Percentiles rank a stretch among this genome's conserved stretches.
These are phyloP conservation scores for Sarcoramphus papa DNA, from an alignment of 2,797 vertebrate species.

Conservation along the genomic window DNA sequence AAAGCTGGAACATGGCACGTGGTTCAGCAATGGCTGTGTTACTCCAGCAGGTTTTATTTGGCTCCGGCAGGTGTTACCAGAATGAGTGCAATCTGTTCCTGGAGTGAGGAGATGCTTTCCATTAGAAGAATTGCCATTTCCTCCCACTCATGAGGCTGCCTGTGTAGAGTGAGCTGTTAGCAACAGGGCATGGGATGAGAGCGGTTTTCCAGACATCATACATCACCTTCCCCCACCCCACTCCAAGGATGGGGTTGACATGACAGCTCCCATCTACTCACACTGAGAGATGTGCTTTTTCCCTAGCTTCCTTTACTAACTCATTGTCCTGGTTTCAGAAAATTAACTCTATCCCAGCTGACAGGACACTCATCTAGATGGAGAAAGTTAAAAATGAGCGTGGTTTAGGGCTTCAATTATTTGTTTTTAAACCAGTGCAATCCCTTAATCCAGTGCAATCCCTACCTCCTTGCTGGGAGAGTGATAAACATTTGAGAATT, in stretches of 20 bases:
- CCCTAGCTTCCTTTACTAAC: not conserved
- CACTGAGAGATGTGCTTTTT: not conserved
- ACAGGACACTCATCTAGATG: too few relatives aligned
- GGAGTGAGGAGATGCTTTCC: conserved; percentile 1
- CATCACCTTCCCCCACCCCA: not conserved
- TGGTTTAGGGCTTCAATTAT: not conserved
- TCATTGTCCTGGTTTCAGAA: too few relatives aligned
- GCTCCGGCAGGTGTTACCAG: not conserved
- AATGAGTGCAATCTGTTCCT: conserved; percentile 26
- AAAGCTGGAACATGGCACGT: not conserved
- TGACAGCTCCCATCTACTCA: not conserved
- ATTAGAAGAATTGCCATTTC: conserved; percentile 39
- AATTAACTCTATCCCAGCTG: too few relatives aligned
- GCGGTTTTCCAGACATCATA: not conserved
- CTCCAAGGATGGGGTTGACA: not conserved
- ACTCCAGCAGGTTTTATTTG: not conserved
- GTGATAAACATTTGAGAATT: not conserved
- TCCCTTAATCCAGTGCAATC: not conserved
- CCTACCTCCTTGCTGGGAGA: not conserved
- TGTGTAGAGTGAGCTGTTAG: conserved; percentile 10
- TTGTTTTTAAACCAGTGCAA: not conserved
- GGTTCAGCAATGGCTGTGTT: not conserved
- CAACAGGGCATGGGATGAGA: not conserved
- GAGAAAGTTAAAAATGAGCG: not conserved
- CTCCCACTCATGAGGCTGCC: conserved; percentile 7